phyloP scores from a whole-genome alignment of 2,888 invertebrate species.

The Falcaria lacertinaria region DNA sequence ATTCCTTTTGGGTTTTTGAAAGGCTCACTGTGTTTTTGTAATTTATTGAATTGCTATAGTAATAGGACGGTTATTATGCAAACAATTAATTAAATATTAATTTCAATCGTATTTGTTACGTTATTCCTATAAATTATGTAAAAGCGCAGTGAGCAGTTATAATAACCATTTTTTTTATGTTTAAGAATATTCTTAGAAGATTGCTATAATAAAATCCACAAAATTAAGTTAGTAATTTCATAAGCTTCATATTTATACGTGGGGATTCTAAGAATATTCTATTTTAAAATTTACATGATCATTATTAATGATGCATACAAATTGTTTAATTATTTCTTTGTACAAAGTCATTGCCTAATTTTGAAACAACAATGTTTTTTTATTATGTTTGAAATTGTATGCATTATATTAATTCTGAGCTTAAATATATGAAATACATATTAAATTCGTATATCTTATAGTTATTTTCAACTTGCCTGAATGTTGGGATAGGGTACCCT shows the following conservation, averaged over 20 bases:
- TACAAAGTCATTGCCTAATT: not conserved
- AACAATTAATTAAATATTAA: too few species aligned
- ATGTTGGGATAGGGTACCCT: constrained; percentile 99
- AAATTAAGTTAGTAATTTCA: too few species aligned
- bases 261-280: constrained; percentile 1
- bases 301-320: not conserved
- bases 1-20: not conserved
- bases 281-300: not conserved
- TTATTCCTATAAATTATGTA: not conserved
- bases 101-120: not conserved
- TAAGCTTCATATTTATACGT: too few species aligned
- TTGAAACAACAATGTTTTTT: constrained; percentile 2
- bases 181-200: not conserved
- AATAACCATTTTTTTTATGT: not conserved
- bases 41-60: too few species aligned
- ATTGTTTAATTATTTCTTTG: not conserved
- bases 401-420: constrained; percentile 22
- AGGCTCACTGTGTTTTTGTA: not conserved
- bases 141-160: not conserved
- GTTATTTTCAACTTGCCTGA: constrained; percentile 86
- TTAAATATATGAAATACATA: constrained; percentile 42
- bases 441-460: constrained; percentile 54
- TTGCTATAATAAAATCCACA: too few species aligned
- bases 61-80: too few species aligned
- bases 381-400: constrained; percentile 16